phyloP scores from a whole-genome alignment of 2,113 vertebrate species.

The Daphoenositta chrysoptera region DNA sequence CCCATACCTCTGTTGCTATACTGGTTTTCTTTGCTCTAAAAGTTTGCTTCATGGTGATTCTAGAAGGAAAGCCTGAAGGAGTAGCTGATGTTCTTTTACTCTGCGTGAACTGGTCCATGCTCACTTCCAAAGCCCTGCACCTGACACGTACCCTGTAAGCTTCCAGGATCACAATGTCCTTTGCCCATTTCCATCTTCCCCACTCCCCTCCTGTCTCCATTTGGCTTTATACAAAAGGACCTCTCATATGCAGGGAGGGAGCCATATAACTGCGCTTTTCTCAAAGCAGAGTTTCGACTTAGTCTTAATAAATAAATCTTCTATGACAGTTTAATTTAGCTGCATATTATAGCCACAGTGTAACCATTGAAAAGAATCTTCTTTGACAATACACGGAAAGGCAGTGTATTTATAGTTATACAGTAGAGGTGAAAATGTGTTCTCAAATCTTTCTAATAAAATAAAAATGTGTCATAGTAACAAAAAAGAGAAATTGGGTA shows the following conservation, averaged over 20 bases:
- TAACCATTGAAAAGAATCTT: neutral
- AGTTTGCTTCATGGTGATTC: neutral
- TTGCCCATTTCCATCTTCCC: neutral
- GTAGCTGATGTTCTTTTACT: neutral
- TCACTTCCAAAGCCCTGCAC: neutral
- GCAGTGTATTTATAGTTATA: neutral
- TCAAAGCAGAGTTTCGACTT: neutral
- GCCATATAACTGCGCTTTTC: neutral
- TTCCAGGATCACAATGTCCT: neutral
- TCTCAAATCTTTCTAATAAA: neutral
- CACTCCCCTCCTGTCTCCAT: neutral
- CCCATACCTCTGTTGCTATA: fast-evolving
- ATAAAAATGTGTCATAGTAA: neutral
- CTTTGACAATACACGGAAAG: neutral
- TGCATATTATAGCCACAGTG: neutral
- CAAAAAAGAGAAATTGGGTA: neutral
- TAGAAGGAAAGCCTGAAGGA: neutral
- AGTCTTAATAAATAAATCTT: neutral
- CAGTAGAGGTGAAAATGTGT: neutral
- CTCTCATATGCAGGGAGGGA: neutral
- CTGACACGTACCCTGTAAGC: neutral
- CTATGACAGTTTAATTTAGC: neutral
- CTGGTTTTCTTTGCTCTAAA: neutral
- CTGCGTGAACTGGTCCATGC: fast-evolving
- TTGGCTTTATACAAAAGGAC: neutral